phyloP scores from a whole-genome alignment of 92 coral and sea anemone species.

The Porites rus region DNA sequence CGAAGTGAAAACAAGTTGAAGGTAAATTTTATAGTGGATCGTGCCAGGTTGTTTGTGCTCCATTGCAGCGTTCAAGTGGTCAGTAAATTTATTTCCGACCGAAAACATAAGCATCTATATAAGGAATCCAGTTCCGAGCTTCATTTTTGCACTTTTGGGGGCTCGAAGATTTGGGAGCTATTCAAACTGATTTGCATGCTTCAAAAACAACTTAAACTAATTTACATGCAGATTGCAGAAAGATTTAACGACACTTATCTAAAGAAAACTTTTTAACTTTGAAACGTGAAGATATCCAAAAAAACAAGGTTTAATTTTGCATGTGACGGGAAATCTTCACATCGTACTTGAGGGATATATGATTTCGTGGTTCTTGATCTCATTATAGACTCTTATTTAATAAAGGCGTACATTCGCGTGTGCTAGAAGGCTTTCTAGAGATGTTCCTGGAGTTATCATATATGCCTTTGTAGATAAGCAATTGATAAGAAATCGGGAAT shows the following conservation, averaged over 20 bases:
- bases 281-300: no score
- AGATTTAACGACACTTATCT: constrained; percentile 6
- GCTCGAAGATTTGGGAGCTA: neutral
- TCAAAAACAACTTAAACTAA: constrained; percentile 25
- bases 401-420: no score
- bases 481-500: neutral
- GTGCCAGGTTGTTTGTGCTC: neutral
- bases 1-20: neutral
- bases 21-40: neutral
- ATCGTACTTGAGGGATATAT: no score
- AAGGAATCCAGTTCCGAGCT: neutral
- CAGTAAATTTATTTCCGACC: neutral
- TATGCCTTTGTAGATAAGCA: neutral
- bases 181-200: constrained; percentile 35
- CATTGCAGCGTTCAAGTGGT: neutral
- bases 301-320: no score
- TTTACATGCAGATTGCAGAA: constrained; percentile 35
- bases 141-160: neutral
- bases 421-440: no score
- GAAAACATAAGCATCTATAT: neutral
- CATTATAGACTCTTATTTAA: no score
- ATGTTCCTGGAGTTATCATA: neutral
- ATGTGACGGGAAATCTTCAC: neutral
- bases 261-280: neutral
- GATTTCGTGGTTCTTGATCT: no score